Conservation (phyloP, 2,888 invertebrate species). For the Cosmopolites sordidus region DNA sequence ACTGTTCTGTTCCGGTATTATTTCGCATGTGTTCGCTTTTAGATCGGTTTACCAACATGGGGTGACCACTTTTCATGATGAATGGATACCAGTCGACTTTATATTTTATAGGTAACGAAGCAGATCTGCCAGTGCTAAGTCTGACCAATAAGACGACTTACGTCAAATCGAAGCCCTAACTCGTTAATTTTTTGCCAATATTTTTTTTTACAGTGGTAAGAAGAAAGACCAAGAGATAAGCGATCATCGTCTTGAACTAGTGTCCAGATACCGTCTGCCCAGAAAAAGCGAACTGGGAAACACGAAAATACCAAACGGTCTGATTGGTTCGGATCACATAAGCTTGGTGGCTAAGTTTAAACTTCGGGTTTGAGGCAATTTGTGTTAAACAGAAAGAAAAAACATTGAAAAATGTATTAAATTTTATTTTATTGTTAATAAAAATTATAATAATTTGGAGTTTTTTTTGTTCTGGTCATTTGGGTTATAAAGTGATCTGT, state of each 20-base stretch:
- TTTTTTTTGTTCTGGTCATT: too few relatives aligned
- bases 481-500: too few relatives aligned
- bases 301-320: constrained; percentile 70
- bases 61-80: constrained; percentile 72
- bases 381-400: too few relatives aligned
- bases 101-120: constrained; percentile 77
- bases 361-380: constrained; percentile 46
- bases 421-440: too few relatives aligned
- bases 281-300: constrained; percentile 45
- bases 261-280: constrained; percentile 65
- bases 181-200: background rate
- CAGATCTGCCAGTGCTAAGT: too few relatives aligned
- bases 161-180: too few relatives aligned
- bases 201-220: constrained; percentile 32
- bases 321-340: constrained; percentile 80
- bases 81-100: constrained; percentile 83
- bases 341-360: constrained; percentile 70
- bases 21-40: constrained; percentile 65
- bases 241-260: constrained; percentile 54
- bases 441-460: too few relatives aligned
- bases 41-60: constrained; percentile 64
- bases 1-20: constrained; percentile 57
- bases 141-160: too few relatives aligned
- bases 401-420: too few relatives aligned
- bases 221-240: constrained; percentile 24